Base-by-base conservation (phyloP, 1,140 invertebrate genomes). In the Drosophila yakuba region DNA sequence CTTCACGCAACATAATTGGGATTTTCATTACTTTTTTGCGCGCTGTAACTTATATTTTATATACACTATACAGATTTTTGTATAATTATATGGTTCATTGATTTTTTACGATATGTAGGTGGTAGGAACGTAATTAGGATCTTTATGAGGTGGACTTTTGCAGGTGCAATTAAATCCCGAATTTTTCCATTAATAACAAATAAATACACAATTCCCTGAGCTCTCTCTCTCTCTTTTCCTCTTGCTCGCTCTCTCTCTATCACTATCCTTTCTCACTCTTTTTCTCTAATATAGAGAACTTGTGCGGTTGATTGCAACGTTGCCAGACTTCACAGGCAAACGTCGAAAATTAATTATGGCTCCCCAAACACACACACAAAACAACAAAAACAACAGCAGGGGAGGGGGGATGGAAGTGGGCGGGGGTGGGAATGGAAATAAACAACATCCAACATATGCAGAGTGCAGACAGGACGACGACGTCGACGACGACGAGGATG, bases 301-400 rank as follows among this genome's bases (percentile, higher is more conserved):
- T 47, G 39, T 75, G 39, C 36, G 44, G 28, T 72, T 71, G 64
- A 71, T 58, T 71, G 47, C 73, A 80, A 83, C 73, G 81, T 84
- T 84, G 81, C 81, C 81, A 80, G 77, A 84, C 56, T 68, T 77
- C 73, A 74, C 38, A 74, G 43, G 63, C 56, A 78, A 67, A 78
- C 43, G 74, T 60, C 74, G 72, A 80, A 82, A 86, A 86, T 86
- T 88, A 86, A 86, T 86, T 82, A 86, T 63, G 44, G 58, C 48
- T 55, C 69, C 82, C 63, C 57, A 50, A 44, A 64, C 44, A 77
- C 72, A 44, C 55, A 68, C 35, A 80, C 61, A 66, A 62, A 50
- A 58, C 45, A 64, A 58, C 43, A 58, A 58, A 17, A 67, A 66
- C 61, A 71, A 55, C 36, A 69, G 28, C 25, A 17, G 23, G n/a